Base-by-base conservation (phyloP, 2,888 invertebrate genomes). In the Pegoplata infirma region DNA sequence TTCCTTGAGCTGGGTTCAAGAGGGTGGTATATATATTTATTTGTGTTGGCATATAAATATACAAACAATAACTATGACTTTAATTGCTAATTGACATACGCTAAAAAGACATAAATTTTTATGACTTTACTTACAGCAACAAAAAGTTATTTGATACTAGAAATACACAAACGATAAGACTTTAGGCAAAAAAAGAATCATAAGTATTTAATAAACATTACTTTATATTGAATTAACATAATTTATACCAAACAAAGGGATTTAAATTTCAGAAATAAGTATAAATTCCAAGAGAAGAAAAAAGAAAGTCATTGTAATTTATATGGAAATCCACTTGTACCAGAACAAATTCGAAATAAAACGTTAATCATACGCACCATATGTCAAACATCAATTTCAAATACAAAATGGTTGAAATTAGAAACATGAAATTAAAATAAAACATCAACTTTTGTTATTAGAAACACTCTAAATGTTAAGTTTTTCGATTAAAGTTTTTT, bases 361-460 rank as follows among this genome's bases (percentile, higher is more conserved):
- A 69, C 17, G 53, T 59, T 78, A 78, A 78, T 78, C 73, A 78
- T 69, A 74, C 63, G 49, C 77, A 64, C 68, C 63, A 68, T 53
- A 53, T 72, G 72, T 16, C 49, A 53, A 14, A 17, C 51, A 46
- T 46, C 44, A 53, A 53, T 66, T 44, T 64, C 2, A 49, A 73
- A 66, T 55, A 53, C 12, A 53, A 64, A 55, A 14, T 21, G 25
- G 25, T 12, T 63, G 3, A 8, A 21, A 5, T 16, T 3, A 6
- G 14, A 23, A n/a, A 46, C 47, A 63, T 14, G 8, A 3, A 19
- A 3, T 21, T 16, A 28, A 8, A 6, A 14, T 19, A 21, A 6
- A 46, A 44, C 12, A 44, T 14, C 10, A 5, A 25, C 12, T 16
- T 3, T 0, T 16, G 8, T 25, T 28, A 28, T 17, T 21, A 46